Base-by-base conservation (phyloP, 1,140 invertebrate genomes). In the Brachionus plicatilis region DNA sequence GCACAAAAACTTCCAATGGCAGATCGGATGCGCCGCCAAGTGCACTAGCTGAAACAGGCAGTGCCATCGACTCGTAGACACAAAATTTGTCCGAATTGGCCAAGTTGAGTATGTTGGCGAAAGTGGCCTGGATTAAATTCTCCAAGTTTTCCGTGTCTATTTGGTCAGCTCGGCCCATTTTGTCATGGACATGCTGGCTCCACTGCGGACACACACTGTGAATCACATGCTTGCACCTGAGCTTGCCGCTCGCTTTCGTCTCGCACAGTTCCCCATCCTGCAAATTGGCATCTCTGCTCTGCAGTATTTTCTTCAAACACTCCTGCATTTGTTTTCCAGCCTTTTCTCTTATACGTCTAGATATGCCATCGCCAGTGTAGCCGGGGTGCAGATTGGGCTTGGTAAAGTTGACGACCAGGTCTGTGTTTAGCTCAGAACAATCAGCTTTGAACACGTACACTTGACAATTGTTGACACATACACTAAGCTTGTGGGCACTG, bases 241-340 rank as follows among this genome's bases (percentile, higher is more conserved):
- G 53, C 37, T 65, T 82, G 33, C 53, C 79, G 20, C 79, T 82
- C 20, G 53, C n/a, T 24, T 65, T 65, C 3, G 79, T 65, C 1
- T 45, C 37, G 12, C 79, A 60, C 12, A 27, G 14, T 6, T 76
- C 45, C 2, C n/a, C 27, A 29, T 50, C 37, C 8, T 20, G 1
- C 17, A 80, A 45, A 65, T 11, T 20, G n/a, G 11, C 0, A 1
- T 53, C 3, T 45, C 41, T n/a, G 8, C 12, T 27, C 27, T 82
- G 53, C 17, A 82, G 65, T 17, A 82, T 29, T 41, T 82, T 82
- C 65, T 82, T 82, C n/a, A 60, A 29, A 14, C 41, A 20, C 29
- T 82, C 79, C 29, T 82, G 79, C 53, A 82, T 65, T 82, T 65
- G 65, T 47, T 65, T 82, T 9, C 79, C 79, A 8, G 37, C 79